Conservation (phyloP, 2,797 vertebrate genomes). For the Rhinophrynus dorsalis region DNA sequence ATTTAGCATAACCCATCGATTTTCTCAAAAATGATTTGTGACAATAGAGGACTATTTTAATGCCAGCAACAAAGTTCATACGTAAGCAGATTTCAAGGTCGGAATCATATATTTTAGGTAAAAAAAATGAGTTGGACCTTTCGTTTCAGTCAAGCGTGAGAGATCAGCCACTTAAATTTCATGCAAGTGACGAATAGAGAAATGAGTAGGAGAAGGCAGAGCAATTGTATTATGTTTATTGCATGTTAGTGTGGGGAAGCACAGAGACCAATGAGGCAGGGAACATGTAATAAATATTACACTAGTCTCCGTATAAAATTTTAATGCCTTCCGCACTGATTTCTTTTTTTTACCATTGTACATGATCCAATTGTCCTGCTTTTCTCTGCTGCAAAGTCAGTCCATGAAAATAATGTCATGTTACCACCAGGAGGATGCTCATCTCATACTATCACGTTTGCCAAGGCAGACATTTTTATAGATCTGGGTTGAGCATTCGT, state of each 20-base stretch:
- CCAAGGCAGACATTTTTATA: too few relatives aligned
- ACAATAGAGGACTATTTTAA: not conserved
- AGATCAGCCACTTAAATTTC: slow-evolving; percentile 25
- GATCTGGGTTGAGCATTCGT: too few relatives aligned
- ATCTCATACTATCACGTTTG: too few relatives aligned
- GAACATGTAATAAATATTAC: slow-evolving; percentile 46
- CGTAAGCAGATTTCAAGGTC: slow-evolving; percentile 3
- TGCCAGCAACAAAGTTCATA: slow-evolving; percentile 10
- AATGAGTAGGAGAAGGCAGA: slow-evolving; percentile 16
- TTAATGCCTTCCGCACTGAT: slow-evolving; percentile 33
- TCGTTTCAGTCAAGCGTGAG: slow-evolving; percentile 21
- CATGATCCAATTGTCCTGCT: slow-evolving; percentile 24
- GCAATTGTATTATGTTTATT: slow-evolving; percentile 29
- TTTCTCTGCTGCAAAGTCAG: too few relatives aligned
- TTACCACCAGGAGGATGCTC: too few relatives aligned
- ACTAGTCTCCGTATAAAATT: slow-evolving; percentile 27
- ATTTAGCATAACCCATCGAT: too few relatives aligned
- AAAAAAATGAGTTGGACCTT: slow-evolving; percentile 1
- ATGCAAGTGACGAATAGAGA: slow-evolving; percentile 8
- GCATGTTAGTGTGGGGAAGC: slow-evolving; percentile 15
- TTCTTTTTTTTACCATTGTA: slow-evolving; percentile 15
- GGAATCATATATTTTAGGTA: slow-evolving; percentile 19
- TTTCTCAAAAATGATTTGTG: not conserved
- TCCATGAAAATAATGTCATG: too few relatives aligned
- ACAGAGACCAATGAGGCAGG: slow-evolving; percentile 34